These are phyloP conservation scores for Mya arenaria DNA, from an alignment of 1,140 invertebrate species.

Conservation along the genomic window DNA sequence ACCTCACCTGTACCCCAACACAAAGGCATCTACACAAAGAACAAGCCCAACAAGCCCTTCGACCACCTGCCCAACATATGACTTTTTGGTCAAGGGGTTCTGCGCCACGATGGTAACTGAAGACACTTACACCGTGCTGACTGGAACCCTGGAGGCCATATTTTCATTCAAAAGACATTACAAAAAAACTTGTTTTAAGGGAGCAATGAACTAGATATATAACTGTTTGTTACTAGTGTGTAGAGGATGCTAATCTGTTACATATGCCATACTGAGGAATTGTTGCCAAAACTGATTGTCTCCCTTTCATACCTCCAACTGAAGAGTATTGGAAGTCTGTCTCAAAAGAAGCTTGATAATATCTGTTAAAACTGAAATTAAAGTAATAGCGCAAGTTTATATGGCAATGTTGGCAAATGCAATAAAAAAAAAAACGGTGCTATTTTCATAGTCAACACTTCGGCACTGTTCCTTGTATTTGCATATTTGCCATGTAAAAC, in stretches of 20 bases:
- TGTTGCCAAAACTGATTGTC: neutral
- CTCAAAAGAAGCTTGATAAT: neutral
- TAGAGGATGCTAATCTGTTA: neutral
- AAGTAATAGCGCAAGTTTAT: too few species aligned
- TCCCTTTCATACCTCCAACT: neutral
- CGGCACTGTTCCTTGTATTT: too few species aligned
- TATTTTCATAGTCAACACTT: too few species aligned
- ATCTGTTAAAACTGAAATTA: too few species aligned
- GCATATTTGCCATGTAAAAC: too few species aligned
- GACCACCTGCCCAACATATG: slow-evolving; percentile 78
- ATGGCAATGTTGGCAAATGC: too few species aligned
- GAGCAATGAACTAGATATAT: slow-evolving; percentile 16
- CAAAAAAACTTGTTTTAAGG: slow-evolving; percentile 58
- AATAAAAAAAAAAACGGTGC: too few species aligned
- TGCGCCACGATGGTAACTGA: slow-evolving; percentile 74
- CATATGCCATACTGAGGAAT: neutral
- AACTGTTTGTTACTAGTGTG: neutral
- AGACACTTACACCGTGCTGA: slow-evolving; percentile 39
- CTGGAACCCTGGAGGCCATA: slow-evolving; percentile 70
- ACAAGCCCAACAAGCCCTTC: slow-evolving; percentile 45
- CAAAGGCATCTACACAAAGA: slow-evolving; percentile 55
- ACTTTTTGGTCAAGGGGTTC: slow-evolving; percentile 80
- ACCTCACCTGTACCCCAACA: slow-evolving; percentile 70
- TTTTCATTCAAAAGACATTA: slow-evolving; percentile 58
- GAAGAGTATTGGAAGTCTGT: neutral